Conservation (phyloP, 2,888 invertebrate species). For the Megaustenia siamemsis region DNA sequence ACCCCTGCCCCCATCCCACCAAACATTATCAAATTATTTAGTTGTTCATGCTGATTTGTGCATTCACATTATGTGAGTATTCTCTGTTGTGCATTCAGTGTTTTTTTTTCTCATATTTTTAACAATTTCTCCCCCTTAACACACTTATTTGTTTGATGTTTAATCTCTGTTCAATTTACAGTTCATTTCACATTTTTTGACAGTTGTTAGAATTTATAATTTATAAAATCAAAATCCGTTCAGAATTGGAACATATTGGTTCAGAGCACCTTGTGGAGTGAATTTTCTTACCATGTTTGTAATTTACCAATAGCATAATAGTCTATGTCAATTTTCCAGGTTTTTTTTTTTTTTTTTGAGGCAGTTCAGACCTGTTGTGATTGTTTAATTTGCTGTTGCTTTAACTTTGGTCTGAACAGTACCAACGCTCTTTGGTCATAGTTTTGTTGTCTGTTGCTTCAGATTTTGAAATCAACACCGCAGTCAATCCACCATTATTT, state of each 20-base stretch:
- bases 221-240: not conserved
- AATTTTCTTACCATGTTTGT: not conserved
- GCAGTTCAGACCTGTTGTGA: not conserved
- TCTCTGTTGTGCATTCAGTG: slow-evolving; percentile 49
- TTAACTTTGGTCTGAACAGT: too few relatives aligned
- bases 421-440: too few relatives aligned
- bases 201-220: not conserved
- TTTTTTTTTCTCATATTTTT: slow-evolving; percentile 10
- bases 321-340: not conserved
- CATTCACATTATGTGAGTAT: slow-evolving; percentile 32
- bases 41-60: slow-evolving; percentile 15
- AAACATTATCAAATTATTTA: not conserved
- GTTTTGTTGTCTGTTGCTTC: too few relatives aligned
- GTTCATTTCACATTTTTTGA: not conserved
- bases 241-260: not conserved
- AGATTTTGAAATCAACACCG: too few relatives aligned
- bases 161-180: slow-evolving; percentile 17
- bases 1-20: not conserved
- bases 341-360: not conserved
- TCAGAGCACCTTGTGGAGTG: not conserved
- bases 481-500: too few relatives aligned
- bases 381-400: not conserved
- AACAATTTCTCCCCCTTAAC: not conserved
- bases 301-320: slow-evolving; percentile 6
- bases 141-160: slow-evolving; percentile 18